These are phyloP conservation scores for Empidonax traillii DNA, from an alignment of 2,113 vertebrate species.

Conservation along the genomic window DNA sequence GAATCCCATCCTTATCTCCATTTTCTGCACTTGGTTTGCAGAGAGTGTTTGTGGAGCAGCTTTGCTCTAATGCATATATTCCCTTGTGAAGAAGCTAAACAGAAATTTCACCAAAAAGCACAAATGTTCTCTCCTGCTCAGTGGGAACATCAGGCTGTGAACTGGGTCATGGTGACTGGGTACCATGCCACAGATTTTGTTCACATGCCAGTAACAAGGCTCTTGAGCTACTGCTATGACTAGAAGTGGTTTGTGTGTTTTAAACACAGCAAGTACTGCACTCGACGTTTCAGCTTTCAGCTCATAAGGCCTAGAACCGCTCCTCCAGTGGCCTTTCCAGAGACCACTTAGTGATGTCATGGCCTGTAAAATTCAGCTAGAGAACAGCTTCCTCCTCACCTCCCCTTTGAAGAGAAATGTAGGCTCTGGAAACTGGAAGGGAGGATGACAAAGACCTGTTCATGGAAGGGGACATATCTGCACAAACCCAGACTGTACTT, in stretches of 20 bases:
- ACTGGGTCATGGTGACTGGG: background rate
- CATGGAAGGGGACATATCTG: background rate
- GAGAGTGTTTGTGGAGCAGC: background rate
- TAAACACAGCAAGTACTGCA: background rate
- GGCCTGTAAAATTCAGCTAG: background rate
- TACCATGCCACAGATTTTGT: background rate
- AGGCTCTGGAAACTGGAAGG: background rate
- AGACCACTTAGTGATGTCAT: no score
- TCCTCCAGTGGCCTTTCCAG: background rate
- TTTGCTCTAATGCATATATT: background rate
- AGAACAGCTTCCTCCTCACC: fast-evolving
- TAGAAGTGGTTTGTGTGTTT: background rate
- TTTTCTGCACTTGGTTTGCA: background rate
- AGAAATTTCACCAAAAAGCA: background rate
- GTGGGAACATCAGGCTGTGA: background rate
- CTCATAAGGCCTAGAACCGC: background rate
- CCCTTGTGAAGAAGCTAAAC: background rate
- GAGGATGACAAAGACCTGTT: background rate
- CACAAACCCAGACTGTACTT: background rate
- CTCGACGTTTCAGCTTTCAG: background rate
- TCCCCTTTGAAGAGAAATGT: background rate
- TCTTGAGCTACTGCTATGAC: background rate
- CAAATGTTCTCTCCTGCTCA: background rate
- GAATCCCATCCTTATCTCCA: background rate
- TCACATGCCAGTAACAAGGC: background rate